A percentile compares a stretch with the other conserved stretches of the same genome.
Evolutionary conservation across 2,888 invertebrate genomes (phyloP).

Genomic region (Charanyca ferruginea): DNA sequence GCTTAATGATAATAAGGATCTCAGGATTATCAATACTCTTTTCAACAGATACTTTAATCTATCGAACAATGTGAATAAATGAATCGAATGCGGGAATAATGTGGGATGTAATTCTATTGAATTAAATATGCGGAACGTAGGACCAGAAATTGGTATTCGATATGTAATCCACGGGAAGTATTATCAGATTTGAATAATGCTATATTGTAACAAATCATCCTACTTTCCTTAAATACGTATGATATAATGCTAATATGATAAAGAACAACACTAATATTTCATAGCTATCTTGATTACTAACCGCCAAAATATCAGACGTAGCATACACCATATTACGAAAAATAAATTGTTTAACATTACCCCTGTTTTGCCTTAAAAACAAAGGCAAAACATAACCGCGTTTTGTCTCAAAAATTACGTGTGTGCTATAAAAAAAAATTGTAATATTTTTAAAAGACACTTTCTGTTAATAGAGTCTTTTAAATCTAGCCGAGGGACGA

Average conservation of each 20-base stretch:
- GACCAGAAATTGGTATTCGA: slow-evolving; percentile 5
- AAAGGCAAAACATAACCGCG: slow-evolving; percentile 33
- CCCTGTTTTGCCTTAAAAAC: slow-evolving; percentile 32
- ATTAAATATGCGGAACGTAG: slow-evolving; percentile 1
- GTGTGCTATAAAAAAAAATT: slow-evolving; percentile 51
- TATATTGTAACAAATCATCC: slow-evolving; percentile 23
- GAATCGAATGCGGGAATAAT: too few species aligned
- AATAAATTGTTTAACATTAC: slow-evolving; percentile 55
- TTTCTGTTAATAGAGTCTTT: slow-evolving; percentile 60
- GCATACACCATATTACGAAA: slow-evolving; percentile 24
- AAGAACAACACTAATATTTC: slow-evolving; percentile 42
- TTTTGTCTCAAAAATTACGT: slow-evolving; percentile 53
- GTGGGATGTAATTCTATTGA: not conserved
- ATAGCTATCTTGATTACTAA: slow-evolving; percentile 47
- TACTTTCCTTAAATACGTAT: slow-evolving; percentile 6
- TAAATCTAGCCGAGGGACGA: slow-evolving; percentile 62
- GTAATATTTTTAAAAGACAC: slow-evolving; percentile 56
- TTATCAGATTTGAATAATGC: slow-evolving; percentile 8
- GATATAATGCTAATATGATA: slow-evolving; percentile 34
- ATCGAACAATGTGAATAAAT: too few species aligned
- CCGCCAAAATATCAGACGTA: slow-evolving; percentile 20
- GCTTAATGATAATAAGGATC: too few species aligned
- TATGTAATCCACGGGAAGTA: not conserved
- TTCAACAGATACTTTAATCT: too few species aligned
- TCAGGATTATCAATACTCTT: too few species aligned